Percentiles rank a stretch among this genome's conserved stretches.
These are phyloP conservation scores for Pluvialis apricaria DNA, from an alignment of 2,113 vertebrate genomes.

Conservation along the genomic window DNA sequence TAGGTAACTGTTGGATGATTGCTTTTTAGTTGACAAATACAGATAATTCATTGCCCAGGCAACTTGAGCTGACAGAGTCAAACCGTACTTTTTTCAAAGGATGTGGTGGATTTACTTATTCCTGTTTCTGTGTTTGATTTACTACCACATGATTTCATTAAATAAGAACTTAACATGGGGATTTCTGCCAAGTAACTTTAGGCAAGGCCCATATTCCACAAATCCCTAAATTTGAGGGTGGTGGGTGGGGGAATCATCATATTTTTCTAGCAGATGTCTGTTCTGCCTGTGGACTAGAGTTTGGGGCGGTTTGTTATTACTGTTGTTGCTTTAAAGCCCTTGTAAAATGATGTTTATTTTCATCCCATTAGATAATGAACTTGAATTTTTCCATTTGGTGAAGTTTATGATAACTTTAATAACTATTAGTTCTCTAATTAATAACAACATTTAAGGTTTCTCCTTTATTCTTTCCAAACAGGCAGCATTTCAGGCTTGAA, in stretches of 20 bases:
- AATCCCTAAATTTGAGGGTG: constrained; percentile 62
- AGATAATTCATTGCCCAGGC: constrained; percentile 46
- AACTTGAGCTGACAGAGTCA: constrained; percentile 26
- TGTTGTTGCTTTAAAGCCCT: neutral
- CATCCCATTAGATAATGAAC: constrained; percentile 31
- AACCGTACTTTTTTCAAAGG: constrained; percentile 56
- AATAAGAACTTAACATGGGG: constrained; percentile 40
- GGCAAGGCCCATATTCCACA: constrained; percentile 53
- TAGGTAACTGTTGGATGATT: neutral
- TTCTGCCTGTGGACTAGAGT: constrained; percentile 19
- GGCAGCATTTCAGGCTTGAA: neutral
- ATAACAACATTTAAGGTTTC: neutral
- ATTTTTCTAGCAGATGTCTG: constrained; percentile 65
- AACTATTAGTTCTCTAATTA: neutral
- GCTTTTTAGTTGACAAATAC: constrained; percentile 32
- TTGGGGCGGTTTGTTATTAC: neutral
- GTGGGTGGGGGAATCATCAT: constrained; percentile 31
- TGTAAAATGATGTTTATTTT: constrained; percentile 42
- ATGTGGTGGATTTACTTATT: constrained; percentile 68
- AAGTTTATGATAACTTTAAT: constrained; percentile 14
- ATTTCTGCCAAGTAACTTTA: constrained; percentile 65
- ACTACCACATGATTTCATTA: constrained; percentile 74
- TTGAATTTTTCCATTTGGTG: neutral
- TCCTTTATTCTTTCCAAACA: neutral
- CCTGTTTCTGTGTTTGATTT: constrained; percentile 72